These are phyloP conservation scores for Plectropomus leopardus DNA, from an alignment of 2,113 vertebrate genomes.

Conservation along the genomic window DNA sequence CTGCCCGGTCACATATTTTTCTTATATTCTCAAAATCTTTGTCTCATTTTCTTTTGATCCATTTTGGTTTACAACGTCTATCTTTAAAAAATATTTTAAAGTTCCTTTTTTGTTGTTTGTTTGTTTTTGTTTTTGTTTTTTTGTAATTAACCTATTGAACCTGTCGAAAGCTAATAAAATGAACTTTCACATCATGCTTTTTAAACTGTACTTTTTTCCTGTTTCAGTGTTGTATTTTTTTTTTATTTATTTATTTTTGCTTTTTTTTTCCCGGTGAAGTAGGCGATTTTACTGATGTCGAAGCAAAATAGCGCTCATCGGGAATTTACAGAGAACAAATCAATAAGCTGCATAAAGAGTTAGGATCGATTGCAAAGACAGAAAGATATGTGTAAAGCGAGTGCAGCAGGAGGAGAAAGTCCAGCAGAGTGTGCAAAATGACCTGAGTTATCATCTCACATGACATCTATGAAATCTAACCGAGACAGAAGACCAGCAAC, in stretches of 20 bases:
- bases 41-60: conserved; percentile 21
- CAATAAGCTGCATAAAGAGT: neutral
- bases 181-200: conserved; percentile 46
- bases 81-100: conserved; percentile 17
- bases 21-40: conserved; percentile 9
- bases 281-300: neutral
- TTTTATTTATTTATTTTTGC: neutral
- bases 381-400: conserved; percentile 33
- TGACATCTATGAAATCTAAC: conserved; percentile 40
- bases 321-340: neutral
- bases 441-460: conserved; percentile 50
- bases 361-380: neutral
- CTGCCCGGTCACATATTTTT: conserved; percentile 40
- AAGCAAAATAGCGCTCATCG: neutral
- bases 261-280: neutral
- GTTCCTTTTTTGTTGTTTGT: conserved; percentile 23
- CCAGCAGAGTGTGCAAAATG: conserved; percentile 52
- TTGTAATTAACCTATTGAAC: conserved; percentile 57
- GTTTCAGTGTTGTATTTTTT: neutral
- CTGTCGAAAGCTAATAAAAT: conserved; percentile 60
- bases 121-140: no score
- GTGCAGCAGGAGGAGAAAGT: conserved; percentile 40
- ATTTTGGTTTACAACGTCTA: conserved; percentile 25
- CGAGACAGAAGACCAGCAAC: conserved; percentile 14
- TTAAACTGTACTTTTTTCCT: neutral